A percentile compares a stretch with the other conserved stretches of the same genome.
Conservation (phyloP, 2,113 vertebrate genomes). For the Willisornis vidua region DNA sequence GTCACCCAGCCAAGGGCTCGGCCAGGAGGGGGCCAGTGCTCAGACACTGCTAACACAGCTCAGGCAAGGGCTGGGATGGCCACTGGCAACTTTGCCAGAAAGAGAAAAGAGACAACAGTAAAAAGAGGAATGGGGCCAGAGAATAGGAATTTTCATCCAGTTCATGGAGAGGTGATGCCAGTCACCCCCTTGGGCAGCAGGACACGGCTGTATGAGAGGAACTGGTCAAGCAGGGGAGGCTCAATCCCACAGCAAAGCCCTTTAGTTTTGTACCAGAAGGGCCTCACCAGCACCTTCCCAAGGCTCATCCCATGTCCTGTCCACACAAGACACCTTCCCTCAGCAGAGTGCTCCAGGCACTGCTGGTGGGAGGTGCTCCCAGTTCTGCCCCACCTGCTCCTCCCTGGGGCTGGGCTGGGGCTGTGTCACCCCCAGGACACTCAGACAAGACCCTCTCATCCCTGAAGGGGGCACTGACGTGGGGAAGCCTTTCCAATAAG, state of each 20-base stretch:
- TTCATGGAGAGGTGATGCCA: background rate
- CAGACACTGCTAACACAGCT: background rate
- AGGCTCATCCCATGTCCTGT: rapidly evolving
- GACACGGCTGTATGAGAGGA: background rate
- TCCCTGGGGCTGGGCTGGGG: background rate
- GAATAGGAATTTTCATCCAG: background rate
- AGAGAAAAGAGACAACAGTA: background rate
- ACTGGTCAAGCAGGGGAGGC: background rate
- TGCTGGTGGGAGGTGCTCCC: rapidly evolving
- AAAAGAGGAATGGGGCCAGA: background rate
- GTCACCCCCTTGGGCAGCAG: background rate
- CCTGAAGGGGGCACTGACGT: background rate
- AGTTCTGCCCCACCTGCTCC: background rate
- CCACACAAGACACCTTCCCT: background rate
- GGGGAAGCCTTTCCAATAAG: background rate
- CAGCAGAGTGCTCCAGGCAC: rapidly evolving
- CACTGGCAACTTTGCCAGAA: background rate
- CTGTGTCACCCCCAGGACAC: background rate
- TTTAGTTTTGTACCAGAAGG: background rate
- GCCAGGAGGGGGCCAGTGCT: background rate
- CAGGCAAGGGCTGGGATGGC: background rate
- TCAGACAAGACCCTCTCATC: too few relatives aligned
- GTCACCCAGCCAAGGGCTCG: background rate
- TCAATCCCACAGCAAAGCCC: background rate
- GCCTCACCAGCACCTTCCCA: rapidly evolving